These are phyloP conservation scores for Oncorhynchus clarkii DNA, from an alignment of 2,113 vertebrate species.

Conservation along the genomic window DNA sequence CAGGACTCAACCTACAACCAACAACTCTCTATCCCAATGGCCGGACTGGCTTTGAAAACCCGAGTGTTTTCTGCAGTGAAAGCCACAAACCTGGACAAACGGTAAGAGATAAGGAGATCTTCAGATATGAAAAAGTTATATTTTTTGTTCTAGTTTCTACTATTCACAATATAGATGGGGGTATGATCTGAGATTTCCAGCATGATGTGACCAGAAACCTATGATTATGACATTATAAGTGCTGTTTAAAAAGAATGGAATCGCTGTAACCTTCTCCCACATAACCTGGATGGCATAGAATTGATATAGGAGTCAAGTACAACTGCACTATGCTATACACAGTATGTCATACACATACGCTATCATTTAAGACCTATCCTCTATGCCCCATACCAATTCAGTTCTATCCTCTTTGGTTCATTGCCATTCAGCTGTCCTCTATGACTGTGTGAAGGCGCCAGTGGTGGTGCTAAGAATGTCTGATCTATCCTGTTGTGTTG, in stretches of 20 bases:
- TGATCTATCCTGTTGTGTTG: slow-evolving; percentile 45
- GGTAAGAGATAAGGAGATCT: slow-evolving; percentile 67
- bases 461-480: slow-evolving; percentile 46
- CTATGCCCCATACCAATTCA: slow-evolving; percentile 23
- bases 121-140: not conserved
- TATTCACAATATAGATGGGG: not conserved
- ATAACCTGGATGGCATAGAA: not conserved
- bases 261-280: not conserved
- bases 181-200: no score
- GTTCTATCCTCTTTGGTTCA: slow-evolving; percentile 22
- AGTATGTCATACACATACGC: not conserved
- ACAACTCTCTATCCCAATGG: slow-evolving; percentile 85
- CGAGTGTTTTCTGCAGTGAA: slow-evolving; percentile 94
- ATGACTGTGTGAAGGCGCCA: slow-evolving; percentile 60
- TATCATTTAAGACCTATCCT: not conserved
- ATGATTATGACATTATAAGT: no score
- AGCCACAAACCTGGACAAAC: slow-evolving; percentile 93
- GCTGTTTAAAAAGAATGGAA: no score
- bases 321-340: not conserved
- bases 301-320: not conserved
- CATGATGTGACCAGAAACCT: no score
- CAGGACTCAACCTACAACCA: slow-evolving; percentile 93
- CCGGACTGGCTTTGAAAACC: slow-evolving; percentile 92
- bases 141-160: not conserved
- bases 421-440: slow-evolving; percentile 41